A percentile compares a stretch with the other conserved stretches of the same genome.
Conservation (phyloP, 2,797 vertebrate species). For the Martes flavigula region DNA sequence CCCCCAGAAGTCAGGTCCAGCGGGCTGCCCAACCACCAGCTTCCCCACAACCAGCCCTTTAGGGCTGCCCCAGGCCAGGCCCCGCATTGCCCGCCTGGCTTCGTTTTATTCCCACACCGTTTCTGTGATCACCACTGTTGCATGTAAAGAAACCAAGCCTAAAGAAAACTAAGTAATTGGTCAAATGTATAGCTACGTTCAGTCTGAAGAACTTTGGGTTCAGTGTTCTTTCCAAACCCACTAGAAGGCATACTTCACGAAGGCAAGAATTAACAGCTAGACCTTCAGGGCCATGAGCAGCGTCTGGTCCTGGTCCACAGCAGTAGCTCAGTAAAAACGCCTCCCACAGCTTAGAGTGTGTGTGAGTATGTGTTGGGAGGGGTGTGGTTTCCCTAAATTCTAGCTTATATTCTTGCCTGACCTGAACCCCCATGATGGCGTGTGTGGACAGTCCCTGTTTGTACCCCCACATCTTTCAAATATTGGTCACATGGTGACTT, state of each 20-base stretch:
- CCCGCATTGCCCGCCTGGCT: neutral
- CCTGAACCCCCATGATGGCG: neutral
- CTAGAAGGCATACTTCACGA: neutral
- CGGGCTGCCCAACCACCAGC: neutral
- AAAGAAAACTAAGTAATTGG: neutral
- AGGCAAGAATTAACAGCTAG: neutral
- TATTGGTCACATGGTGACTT: neutral
- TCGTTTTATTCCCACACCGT: neutral
- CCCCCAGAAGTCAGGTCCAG: neutral
- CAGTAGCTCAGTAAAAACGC: neutral
- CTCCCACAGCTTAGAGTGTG: neutral
- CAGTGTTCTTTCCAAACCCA: neutral
- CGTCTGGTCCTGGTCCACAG: neutral
- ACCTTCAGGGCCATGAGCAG: neutral
- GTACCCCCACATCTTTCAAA: neutral
- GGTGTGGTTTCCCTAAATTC: neutral
- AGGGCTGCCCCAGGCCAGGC: neutral
- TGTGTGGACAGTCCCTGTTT: neutral
- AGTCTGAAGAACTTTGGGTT: constrained; percentile 2
- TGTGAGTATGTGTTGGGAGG: neutral
- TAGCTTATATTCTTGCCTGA: neutral
- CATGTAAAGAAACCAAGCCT: neutral
- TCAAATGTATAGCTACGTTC: neutral
- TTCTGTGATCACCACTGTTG: neutral
- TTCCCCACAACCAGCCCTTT: neutral